Evolutionary conservation across 1,140 invertebrate genomes (phyloP).

Genomic region (Neodiprion fabricii): DNA sequence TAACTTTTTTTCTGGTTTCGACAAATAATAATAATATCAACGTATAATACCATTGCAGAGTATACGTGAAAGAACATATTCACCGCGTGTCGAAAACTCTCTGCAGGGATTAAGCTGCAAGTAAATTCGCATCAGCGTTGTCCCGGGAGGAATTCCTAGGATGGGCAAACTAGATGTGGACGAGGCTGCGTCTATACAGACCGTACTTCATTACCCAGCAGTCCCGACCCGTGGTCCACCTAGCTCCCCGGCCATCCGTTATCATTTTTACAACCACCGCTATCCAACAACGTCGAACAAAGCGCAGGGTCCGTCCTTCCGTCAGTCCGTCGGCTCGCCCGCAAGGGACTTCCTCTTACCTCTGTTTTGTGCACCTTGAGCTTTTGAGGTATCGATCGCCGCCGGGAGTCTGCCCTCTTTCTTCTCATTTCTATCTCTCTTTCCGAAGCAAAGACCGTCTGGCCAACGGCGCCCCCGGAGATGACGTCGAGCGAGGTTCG

Average conservation of each 20-base stretch:
- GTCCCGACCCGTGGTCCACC: constrained; percentile 51
- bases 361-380: constrained; percentile 5
- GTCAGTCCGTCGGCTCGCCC: constrained; percentile 53
- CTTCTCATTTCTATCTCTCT: not conserved
- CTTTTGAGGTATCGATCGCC: constrained; percentile 5
- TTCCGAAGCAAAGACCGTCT: not conserved
- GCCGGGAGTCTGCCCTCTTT: not conserved
- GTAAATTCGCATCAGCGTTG: not conserved
- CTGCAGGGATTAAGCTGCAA: not conserved
- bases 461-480: too few relatives aligned
- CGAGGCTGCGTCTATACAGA: constrained; percentile 38
- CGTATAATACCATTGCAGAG: too few relatives aligned
- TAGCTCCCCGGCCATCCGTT: constrained; percentile 59
- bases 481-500: too few relatives aligned
- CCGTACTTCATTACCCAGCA: constrained; percentile 62
- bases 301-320: constrained; percentile 49
- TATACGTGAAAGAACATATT: too few relatives aligned
- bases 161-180: not conserved
- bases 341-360: constrained; percentile 42
- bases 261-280: constrained; percentile 64
- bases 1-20: too few relatives aligned
- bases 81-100: not conserved
- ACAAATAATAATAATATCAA: too few relatives aligned
- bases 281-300: constrained; percentile 64
- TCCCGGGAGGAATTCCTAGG: constrained; percentile 2